These are phyloP conservation scores for Petromus typicus DNA, from an alignment of 2,113 vertebrate genomes.

Conservation along the genomic window DNA sequence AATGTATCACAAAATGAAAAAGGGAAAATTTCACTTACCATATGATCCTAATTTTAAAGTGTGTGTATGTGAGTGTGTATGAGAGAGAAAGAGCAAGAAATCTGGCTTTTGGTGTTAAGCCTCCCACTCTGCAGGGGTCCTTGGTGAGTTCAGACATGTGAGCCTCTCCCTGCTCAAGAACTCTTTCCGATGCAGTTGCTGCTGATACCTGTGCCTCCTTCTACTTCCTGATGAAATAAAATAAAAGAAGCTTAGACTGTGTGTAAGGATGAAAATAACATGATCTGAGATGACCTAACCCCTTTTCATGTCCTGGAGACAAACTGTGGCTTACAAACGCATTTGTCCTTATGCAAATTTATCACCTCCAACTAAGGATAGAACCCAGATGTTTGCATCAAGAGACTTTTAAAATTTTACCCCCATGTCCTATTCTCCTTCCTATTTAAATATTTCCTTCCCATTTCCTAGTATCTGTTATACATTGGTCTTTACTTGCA, in stretches of 20 bases:
- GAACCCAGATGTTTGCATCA: not conserved
- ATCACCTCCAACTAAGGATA: not conserved
- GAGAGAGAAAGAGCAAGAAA: not conserved
- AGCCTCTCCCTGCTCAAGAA: not conserved
- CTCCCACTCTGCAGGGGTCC: not conserved
- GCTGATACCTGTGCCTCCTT: not conserved
- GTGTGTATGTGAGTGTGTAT: not conserved
- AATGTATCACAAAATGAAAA: not conserved
- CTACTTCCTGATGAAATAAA: not conserved
- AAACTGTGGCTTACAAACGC: not conserved
- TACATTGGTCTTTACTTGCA: not conserved
- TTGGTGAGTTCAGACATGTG: not conserved
- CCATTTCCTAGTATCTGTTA: not conserved
- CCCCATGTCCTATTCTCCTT: not conserved
- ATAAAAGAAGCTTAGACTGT: not conserved
- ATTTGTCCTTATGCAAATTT: not conserved
- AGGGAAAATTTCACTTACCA: not conserved
- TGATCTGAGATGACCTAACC: not conserved
- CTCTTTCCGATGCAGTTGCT: not conserved
- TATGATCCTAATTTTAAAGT: not conserved
- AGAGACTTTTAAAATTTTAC: not conserved
- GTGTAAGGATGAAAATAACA: not conserved
- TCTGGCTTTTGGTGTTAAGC: not conserved
- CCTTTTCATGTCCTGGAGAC: not conserved
- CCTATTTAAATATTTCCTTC: not conserved